phyloP scores from a whole-genome alignment of 1,140 invertebrate species.

The Lithobius niger region DNA sequence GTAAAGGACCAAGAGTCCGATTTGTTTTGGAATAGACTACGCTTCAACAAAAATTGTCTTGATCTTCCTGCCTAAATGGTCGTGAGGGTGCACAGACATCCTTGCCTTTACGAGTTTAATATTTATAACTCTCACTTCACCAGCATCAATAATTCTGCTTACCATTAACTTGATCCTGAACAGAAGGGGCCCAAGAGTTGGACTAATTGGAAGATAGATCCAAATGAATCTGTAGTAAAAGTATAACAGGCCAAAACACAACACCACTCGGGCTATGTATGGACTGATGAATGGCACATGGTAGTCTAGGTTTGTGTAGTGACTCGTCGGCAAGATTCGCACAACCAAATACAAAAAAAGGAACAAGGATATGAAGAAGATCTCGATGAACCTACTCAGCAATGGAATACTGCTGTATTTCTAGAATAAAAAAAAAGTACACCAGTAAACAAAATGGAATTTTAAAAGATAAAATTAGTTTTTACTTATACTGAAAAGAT shows the following conservation, averaged over 20 bases:
- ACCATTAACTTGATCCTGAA: constrained; percentile 35
- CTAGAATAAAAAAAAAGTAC: constrained; percentile 3
- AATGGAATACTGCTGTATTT: constrained; percentile 11
- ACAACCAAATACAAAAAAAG: constrained; percentile 3
- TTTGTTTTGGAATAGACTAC: too few relatives aligned
- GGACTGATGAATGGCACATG: constrained; percentile 13
- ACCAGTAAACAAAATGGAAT: background rate
- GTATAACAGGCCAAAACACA: constrained; percentile 28
- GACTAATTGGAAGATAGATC: constrained; percentile 34
- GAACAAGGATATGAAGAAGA: constrained; percentile 1
- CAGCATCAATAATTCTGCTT: too few relatives aligned
- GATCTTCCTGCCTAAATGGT: too few relatives aligned
- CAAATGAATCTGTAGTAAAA: constrained; percentile 35
- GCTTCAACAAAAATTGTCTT: too few relatives aligned
- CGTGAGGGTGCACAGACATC: too few relatives aligned
- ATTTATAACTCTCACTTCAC: too few relatives aligned
- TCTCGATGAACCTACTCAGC: background rate
- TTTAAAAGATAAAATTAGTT: too few relatives aligned
- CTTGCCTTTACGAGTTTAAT: too few relatives aligned
- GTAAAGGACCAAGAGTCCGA: too few relatives aligned
- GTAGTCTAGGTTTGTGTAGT: background rate
- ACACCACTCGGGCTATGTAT: constrained; percentile 20
- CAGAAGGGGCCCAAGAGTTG: constrained; percentile 33
- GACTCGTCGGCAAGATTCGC: background rate
- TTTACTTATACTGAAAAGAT: too few relatives aligned